Evolutionary conservation across 2,797 vertebrate genomes (phyloP).

Genomic region (Morus bassanus): DNA sequence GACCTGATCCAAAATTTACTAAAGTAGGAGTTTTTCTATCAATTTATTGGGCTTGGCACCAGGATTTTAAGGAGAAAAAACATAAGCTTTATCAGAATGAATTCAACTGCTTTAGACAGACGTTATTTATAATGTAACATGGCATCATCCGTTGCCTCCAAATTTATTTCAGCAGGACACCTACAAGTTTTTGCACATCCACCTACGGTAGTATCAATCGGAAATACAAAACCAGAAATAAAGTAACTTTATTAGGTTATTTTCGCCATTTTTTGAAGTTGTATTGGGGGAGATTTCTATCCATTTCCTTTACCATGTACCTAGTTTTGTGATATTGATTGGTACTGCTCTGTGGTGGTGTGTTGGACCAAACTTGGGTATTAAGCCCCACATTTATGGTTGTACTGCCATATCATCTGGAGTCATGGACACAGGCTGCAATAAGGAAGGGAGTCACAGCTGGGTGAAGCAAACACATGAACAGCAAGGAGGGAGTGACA

Average conservation of each 20-base stretch:
- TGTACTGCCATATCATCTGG: background rate
- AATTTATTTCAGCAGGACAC: conserved; percentile 9
- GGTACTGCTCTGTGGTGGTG: background rate
- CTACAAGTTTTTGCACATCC: conserved; percentile 15
- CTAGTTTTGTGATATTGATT: background rate
- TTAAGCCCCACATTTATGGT: accelerated
- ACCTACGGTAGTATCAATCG: background rate
- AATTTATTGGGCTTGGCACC: background rate
- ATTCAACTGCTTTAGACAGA: conserved; percentile 2
- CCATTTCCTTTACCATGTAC: background rate
- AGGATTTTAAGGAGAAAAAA: background rate
- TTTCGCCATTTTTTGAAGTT: background rate
- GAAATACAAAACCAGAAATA: conserved; percentile 7
- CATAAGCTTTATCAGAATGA: background rate
- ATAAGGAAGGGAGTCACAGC: background rate
- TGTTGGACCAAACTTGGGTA: background rate
- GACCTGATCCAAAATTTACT: conserved; percentile 20
- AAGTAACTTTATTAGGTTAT: background rate
- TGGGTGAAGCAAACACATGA: background rate
- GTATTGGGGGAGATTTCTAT: background rate
- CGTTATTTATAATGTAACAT: background rate
- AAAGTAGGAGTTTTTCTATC: conserved; percentile 16
- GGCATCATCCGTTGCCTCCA: background rate
- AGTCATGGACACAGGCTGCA: background rate
- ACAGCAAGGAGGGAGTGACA: background rate